Evolutionary conservation across 2,797 vertebrate species (phyloP).

Genomic region (Phoeniculus purpureus): DNA sequence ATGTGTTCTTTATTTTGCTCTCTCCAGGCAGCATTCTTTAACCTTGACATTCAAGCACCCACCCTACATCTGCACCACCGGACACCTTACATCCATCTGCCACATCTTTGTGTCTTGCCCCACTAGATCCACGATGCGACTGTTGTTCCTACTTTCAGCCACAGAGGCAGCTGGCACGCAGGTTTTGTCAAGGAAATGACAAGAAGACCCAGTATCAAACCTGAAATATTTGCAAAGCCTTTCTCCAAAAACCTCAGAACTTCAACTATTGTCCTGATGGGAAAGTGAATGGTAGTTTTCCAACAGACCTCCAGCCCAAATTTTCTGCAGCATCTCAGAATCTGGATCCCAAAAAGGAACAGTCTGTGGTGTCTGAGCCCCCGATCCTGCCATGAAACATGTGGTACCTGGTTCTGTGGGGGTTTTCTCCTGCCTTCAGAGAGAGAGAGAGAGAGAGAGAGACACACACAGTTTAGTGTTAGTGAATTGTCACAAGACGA

Average conservation of each 20-base stretch:
- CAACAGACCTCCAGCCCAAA: background rate
- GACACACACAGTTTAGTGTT: background rate
- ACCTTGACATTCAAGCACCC: background rate
- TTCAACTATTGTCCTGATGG: background rate
- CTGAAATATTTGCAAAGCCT: background rate
- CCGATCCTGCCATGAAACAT: background rate
- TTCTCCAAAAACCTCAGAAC: background rate
- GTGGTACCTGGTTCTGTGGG: background rate
- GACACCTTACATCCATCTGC: background rate
- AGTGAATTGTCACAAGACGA: conserved; percentile 33
- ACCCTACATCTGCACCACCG: background rate
- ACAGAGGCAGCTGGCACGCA: background rate
- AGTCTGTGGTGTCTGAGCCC: conserved; percentile 22
- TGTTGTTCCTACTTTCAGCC: background rate
- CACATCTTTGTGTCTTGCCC: background rate
- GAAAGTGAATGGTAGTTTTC: background rate
- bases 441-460: background rate
- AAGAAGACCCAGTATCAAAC: background rate
- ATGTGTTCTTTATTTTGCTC: background rate
- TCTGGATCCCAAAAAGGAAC: background rate
- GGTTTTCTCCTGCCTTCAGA: background rate
- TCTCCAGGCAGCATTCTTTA: background rate
- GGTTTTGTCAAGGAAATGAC: background rate
- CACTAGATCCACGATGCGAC: background rate
- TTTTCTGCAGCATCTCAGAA: background rate